A percentile compares a stretch with the other conserved stretches of the same genome.
These are phyloP conservation scores for Rhinophrynus dorsalis DNA, from an alignment of 2,797 vertebrate species.

Conservation along the genomic window DNA sequence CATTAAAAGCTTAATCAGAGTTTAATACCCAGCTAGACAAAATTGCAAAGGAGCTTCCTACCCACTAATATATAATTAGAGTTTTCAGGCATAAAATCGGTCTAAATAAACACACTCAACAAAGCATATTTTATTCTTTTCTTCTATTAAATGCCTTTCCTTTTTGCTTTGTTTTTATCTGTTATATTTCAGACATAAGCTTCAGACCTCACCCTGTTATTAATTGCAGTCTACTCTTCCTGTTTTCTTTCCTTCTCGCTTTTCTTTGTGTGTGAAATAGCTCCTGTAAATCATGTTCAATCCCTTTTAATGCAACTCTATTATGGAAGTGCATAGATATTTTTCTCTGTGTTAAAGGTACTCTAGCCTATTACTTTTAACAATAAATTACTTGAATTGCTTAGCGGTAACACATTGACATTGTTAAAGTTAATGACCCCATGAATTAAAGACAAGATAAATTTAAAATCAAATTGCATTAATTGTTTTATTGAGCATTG, in stretches of 20 bases:
- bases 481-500: slow-evolving; percentile 62
- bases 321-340: slow-evolving; percentile 23
- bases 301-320: slow-evolving; percentile 30
- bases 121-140: too few relatives aligned
- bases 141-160: too few relatives aligned
- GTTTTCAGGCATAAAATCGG: too few relatives aligned
- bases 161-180: too few relatives aligned
- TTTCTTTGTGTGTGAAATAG: neutral
- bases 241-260: neutral
- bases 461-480: slow-evolving; percentile 64
- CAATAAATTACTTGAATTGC: slow-evolving; percentile 56
- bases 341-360: slow-evolving; percentile 52
- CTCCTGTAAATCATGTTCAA: slow-evolving; percentile 50
- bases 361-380: slow-evolving; percentile 56
- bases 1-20: too few relatives aligned
- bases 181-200: too few relatives aligned
- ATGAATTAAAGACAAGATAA: slow-evolving; percentile 60
- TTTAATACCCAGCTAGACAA: too few relatives aligned
- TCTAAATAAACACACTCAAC: too few relatives aligned
- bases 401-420: slow-evolving; percentile 56
- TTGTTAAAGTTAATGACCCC: slow-evolving; percentile 66
- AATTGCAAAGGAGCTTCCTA: too few relatives aligned
- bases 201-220: too few relatives aligned
- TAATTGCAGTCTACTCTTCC: neutral
- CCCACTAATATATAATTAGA: too few relatives aligned